Conservation (phyloP, 2,888 invertebrate genomes). For the Autographa gamma region DNA sequence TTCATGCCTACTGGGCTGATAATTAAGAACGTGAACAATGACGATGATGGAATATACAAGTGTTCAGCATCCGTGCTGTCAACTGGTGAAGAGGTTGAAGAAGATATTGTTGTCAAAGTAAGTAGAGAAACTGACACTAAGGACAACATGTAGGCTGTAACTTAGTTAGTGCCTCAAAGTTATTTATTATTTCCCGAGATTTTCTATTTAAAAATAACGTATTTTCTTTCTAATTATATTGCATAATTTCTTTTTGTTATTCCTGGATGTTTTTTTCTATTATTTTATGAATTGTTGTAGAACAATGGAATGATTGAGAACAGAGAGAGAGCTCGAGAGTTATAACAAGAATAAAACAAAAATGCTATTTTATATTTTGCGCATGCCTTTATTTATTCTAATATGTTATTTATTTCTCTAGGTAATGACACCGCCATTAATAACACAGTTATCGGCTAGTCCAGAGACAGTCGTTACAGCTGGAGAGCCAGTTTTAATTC, state of each 20-base stretch:
- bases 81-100: conserved; percentile 63
- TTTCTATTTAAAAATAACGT: too few relatives aligned
- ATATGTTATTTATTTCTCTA: conserved; percentile 40
- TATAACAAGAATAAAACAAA: too few relatives aligned
- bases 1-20: conserved; percentile 66
- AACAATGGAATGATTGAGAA: too few relatives aligned
- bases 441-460: conserved; percentile 66
- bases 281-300: too few relatives aligned
- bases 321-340: too few relatives aligned
- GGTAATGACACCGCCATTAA: conserved; percentile 73
- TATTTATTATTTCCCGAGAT: too few relatives aligned
- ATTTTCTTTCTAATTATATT: too few relatives aligned
- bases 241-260: too few relatives aligned
- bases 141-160: too few relatives aligned
- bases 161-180: too few relatives aligned
- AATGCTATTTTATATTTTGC: too few relatives aligned
- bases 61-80: conserved; percentile 62
- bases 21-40: conserved; percentile 57
- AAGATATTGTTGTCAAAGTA: conserved; percentile 62
- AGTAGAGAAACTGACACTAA: background rate
- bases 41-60: conserved; percentile 64
- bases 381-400: background rate
- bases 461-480: conserved; percentile 64
- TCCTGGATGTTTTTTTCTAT: too few relatives aligned
- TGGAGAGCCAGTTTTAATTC: conserved; percentile 68